Percentiles rank a stretch among this genome's conserved stretches.
Conservation (phyloP, 2,797 vertebrate species). For the Ceryle rudis region DNA sequence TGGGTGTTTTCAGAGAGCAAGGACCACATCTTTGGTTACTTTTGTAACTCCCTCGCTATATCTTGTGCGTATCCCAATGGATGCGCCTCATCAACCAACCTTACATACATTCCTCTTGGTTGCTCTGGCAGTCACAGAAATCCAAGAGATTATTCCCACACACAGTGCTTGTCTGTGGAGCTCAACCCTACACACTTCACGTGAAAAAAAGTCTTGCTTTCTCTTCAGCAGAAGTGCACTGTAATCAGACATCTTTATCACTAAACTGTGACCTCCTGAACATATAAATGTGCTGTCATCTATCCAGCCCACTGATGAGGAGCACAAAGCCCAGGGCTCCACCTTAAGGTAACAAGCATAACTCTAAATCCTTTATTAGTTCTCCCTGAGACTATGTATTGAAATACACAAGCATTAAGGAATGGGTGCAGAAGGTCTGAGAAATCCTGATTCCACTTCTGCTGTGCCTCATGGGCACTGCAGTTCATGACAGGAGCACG, state of each 20-base stretch:
- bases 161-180: accelerated
- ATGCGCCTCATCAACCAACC: accelerated
- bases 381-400: accelerated
- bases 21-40: background rate
- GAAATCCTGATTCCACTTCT: background rate
- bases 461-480: accelerated
- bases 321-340: background rate
- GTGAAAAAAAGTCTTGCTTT: background rate
- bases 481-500: accelerated
- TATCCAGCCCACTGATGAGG: accelerated
- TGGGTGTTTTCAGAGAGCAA: accelerated
- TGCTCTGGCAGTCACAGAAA: background rate
- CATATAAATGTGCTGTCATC: accelerated
- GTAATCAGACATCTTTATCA: background rate
- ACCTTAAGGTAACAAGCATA: accelerated
- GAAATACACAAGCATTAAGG: background rate
- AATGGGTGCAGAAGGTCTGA: accelerated
- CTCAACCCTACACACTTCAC: background rate
- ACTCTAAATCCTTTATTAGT: background rate
- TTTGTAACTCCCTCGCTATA: background rate
- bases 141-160: background rate
- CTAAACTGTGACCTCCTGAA: background rate
- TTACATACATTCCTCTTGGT: accelerated
- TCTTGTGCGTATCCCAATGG: accelerated
- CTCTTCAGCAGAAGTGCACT: background rate